Base-by-base conservation (phyloP, 2,797 vertebrate species). In the Phoeniculus purpureus region DNA sequence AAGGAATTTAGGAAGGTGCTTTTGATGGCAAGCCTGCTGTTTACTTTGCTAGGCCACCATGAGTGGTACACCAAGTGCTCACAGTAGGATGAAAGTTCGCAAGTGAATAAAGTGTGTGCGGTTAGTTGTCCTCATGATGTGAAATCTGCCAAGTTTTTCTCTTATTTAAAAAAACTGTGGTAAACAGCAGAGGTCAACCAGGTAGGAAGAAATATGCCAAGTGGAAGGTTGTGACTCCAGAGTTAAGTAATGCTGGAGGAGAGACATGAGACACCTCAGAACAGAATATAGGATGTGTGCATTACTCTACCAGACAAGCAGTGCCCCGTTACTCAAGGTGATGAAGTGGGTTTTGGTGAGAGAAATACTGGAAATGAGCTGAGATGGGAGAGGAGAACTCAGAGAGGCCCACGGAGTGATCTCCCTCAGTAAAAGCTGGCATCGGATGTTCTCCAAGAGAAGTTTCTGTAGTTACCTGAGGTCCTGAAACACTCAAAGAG, bases 61-160 rank as follows among this genome's bases (percentile, higher is more conserved):
- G 25, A 87, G 13, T 10, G 17, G 21, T 60, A 51, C 45, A 2
- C 0, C 0, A 19, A 21, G 50, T 22, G 7, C 26, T 75, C 5
- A 5, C 1, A 8, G 66, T 7, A 73, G 26, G 48, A 13, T 22
- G 29, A 72, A 80, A 15, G 27, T 23, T 77, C 43, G 27, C 2
- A 10, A 45, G 52, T 3, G 9, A 70, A 52, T 7, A 3, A 51
- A 25, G 4, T 22, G 6, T 55, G 22, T 50, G 26, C 19, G 31
- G 60, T 52, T 84, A 45, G n/a, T 13, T 34, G 60, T 74, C 32
- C 21, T 43, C 23, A 68, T 34, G 15, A 43, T 62, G 6, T 11
- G 6, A 79, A 79, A 82, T 34, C 17, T 51, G 22, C 25, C 34
- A 45, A 64, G 29, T 15, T 85, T 74, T 79, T 12, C 11, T 67